These are phyloP conservation scores for Thalassoma bifasciatum DNA, from an alignment of 2,113 vertebrate species.

Conservation along the genomic window DNA sequence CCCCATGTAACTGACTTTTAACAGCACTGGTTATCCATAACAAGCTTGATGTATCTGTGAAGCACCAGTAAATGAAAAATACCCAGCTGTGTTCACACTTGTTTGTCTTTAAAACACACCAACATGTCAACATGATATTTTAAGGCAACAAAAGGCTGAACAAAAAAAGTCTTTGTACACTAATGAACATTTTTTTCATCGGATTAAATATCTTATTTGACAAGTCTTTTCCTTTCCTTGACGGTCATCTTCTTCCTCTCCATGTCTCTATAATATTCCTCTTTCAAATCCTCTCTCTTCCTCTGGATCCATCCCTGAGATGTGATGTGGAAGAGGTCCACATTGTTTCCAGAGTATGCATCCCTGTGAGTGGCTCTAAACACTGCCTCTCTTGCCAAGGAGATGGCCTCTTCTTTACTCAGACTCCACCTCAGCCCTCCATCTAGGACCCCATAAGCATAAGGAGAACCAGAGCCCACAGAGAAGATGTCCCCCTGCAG, in stretches of 20 bases:
- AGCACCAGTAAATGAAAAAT: too few relatives aligned
- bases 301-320: slow-evolving; percentile 85
- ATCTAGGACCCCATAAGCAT: slow-evolving; percentile 87
- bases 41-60: too few relatives aligned
- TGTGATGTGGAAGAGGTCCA: slow-evolving; percentile 88
- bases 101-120: neutral
- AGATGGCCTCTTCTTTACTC: slow-evolving; percentile 80
- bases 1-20: too few relatives aligned
- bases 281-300: slow-evolving; percentile 79
- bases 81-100: too few relatives aligned
- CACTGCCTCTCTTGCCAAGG: slow-evolving; percentile 85
- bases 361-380: slow-evolving; percentile 88
- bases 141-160: neutral
- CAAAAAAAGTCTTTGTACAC: too few relatives aligned
- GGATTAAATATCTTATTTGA: slow-evolving; percentile 5
- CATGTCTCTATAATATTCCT: slow-evolving; percentile 79
- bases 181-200: too few relatives aligned
- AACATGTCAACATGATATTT: too few relatives aligned
- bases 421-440: slow-evolving; percentile 77
- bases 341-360: slow-evolving; percentile 88
- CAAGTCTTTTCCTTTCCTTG: slow-evolving; percentile 46
- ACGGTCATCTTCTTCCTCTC: slow-evolving; percentile 63
- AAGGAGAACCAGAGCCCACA: slow-evolving; percentile 90
- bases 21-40: too few relatives aligned
- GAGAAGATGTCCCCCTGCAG: slow-evolving; percentile 85